Evolutionary conservation across 2,888 invertebrate genomes (phyloP).

Genomic region (Hyles lineata): DNA sequence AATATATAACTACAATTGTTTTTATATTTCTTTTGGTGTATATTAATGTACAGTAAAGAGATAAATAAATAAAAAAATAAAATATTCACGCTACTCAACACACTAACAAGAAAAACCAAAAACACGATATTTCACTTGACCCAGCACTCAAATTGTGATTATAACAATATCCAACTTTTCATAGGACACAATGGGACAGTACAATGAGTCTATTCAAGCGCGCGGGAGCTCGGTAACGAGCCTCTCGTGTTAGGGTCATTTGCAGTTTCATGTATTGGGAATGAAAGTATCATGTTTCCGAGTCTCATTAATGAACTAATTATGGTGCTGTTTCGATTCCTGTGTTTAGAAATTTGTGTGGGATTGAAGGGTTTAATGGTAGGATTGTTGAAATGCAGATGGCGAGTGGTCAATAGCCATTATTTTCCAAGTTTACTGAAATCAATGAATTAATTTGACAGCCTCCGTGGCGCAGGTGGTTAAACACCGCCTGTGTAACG

Average conservation of each 20-base stretch:
- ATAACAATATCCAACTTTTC: constrained; percentile 27
- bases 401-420: too few species aligned
- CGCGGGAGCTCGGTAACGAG: constrained; percentile 30
- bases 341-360: too few species aligned
- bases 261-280: constrained; percentile 13
- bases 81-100: background rate
- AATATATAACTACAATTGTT: too few species aligned
- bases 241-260: constrained; percentile 17
- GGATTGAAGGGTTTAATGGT: too few species aligned
- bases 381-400: too few species aligned
- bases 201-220: constrained; percentile 32
- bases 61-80: background rate
- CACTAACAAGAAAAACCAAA: background rate
- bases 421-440: too few species aligned
- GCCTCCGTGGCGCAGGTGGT: too few species aligned
- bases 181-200: constrained; percentile 23
- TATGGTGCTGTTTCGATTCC: too few species aligned
- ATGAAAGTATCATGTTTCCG: background rate
- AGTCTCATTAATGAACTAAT: background rate
- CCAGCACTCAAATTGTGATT: constrained; percentile 25
- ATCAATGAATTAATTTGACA: too few species aligned
- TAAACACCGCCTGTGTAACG: too few species aligned
- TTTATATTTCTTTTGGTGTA: too few species aligned
- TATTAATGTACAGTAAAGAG: too few species aligned
- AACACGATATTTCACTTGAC: constrained; percentile 7